Evolutionary conservation across 2,797 vertebrate species (phyloP).

Genomic region (Parambassis ranga): DNA sequence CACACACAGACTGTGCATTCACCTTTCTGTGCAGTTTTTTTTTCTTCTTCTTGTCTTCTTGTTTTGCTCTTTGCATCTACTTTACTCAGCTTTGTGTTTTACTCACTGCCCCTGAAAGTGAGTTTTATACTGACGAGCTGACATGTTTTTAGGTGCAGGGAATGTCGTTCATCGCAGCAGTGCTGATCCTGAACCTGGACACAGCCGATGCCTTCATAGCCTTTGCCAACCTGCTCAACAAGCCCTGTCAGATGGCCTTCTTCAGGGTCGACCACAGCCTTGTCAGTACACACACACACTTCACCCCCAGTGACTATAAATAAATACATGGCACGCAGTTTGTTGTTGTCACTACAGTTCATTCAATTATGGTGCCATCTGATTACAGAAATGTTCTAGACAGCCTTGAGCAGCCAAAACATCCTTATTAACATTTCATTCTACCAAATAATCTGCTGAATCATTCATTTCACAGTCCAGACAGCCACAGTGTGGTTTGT

Average conservation of each 20-base stretch:
- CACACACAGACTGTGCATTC: neutral
- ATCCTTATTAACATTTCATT: too few relatives aligned
- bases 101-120: too few relatives aligned
- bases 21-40: neutral
- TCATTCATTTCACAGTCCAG: neutral
- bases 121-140: too few relatives aligned
- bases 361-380: too few relatives aligned
- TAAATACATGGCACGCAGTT: too few relatives aligned
- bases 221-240: slow-evolving; percentile 94
- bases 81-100: too few relatives aligned
- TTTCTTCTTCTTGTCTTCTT: too few relatives aligned
- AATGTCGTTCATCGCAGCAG: slow-evolving; percentile 94
- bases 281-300: slow-evolving; percentile 78
- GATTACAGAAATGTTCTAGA: too few relatives aligned
- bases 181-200: slow-evolving; percentile 91
- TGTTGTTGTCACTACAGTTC: too few relatives aligned
- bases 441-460: too few relatives aligned
- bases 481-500: neutral
- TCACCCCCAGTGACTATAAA: too few relatives aligned
- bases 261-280: slow-evolving; percentile 96
- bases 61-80: neutral
- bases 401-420: too few relatives aligned
- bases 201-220: slow-evolving; percentile 94
- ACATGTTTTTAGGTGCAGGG: slow-evolving; percentile 92
- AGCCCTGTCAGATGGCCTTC: slow-evolving; percentile 95